These are phyloP conservation scores for Rhopalosiphum nymphaeae DNA, from an alignment of 2,888 invertebrate species.

Conservation along the genomic window DNA sequence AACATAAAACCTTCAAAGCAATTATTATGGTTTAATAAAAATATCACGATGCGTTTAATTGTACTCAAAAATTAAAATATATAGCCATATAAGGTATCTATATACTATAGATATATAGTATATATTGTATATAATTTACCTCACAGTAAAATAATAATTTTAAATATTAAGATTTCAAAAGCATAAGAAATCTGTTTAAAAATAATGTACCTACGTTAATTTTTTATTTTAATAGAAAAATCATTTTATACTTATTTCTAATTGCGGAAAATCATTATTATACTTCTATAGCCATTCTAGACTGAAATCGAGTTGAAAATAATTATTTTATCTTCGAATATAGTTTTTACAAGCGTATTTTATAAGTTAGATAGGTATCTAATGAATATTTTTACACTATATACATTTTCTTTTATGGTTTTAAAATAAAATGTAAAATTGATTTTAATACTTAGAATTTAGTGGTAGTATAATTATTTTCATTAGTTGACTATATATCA, in stretches of 20 bases:
- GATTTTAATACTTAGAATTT: background rate
- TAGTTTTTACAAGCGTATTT: background rate
- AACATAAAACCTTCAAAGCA: conserved; percentile 22
- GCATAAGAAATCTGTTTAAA: background rate
- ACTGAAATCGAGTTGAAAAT: background rate
- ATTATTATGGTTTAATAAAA: conserved; percentile 43
- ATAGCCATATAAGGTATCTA: background rate
- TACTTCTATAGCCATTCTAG: background rate
- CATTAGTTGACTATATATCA: background rate
- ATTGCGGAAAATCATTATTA: background rate
- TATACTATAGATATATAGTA: background rate
- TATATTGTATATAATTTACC: background rate
- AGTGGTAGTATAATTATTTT: background rate
- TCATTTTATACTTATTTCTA: background rate
- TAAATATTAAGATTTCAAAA: background rate
- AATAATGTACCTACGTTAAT: background rate
- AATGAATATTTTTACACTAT: background rate
- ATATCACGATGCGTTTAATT: background rate
- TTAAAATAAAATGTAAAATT: background rate
- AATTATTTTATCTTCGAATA: background rate
- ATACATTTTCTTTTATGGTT: background rate
- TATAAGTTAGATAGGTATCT: background rate
- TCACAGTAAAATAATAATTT: background rate
- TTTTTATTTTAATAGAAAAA: background rate
- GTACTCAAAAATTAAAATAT: background rate